Evolutionary conservation across 2,113 vertebrate species (phyloP).

Genomic region (Pygathrix nemaeus): DNA sequence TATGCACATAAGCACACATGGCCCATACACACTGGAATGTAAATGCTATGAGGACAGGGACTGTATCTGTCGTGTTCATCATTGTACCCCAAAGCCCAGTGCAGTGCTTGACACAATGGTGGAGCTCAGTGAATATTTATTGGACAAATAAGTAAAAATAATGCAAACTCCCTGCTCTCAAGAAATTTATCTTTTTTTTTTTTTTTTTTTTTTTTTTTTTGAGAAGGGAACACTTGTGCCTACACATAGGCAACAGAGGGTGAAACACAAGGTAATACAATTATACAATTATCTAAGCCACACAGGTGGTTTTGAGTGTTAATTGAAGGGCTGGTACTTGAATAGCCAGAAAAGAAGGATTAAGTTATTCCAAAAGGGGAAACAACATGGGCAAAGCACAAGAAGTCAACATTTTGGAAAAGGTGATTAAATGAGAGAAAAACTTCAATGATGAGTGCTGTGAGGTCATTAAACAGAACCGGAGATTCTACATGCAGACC

Average conservation of each 20-base stretch:
- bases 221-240: background rate
- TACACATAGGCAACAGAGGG: background rate
- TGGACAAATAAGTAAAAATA: background rate
- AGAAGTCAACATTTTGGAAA: background rate
- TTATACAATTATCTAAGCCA: background rate
- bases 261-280: background rate
- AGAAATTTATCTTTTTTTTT: background rate
- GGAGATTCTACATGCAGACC: background rate
- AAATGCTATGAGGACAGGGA: background rate
- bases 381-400: background rate
- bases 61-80: background rate
- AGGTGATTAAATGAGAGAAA: conserved; percentile 4
- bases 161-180: background rate
- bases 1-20: background rate
- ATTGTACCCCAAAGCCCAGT: background rate
- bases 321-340: background rate
- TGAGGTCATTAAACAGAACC: background rate
- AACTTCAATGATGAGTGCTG: background rate
- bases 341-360: background rate
- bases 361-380: background rate
- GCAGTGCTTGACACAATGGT: background rate
- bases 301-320: background rate
- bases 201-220: background rate
- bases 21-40: background rate
- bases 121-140: background rate